Percentiles rank a stretch among this genome's conserved stretches.
Evolutionary conservation across 2,797 vertebrate genomes (phyloP).

Genomic region (Trichosurus vulpecula): DNA sequence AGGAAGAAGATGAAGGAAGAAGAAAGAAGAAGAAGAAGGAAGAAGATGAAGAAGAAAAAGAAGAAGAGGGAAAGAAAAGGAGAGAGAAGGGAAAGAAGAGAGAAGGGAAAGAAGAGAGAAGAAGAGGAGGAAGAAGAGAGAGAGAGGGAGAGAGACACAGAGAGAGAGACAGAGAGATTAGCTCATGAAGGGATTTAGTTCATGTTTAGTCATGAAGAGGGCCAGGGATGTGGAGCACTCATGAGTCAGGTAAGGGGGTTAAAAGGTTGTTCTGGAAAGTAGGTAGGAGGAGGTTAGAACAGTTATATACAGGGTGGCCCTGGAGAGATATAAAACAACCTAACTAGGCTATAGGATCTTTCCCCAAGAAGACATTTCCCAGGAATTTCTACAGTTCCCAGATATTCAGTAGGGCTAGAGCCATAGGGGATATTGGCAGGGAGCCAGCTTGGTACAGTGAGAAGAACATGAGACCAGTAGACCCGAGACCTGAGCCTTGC

Average conservation of each 20-base stretch:
- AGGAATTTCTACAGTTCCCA: neutral
- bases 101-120: too few species aligned
- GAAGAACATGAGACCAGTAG: neutral
- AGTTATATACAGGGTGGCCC: neutral
- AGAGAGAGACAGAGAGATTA: neutral
- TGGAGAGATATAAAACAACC: neutral
- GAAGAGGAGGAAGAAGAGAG: rapidly evolving
- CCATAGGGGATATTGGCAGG: neutral
- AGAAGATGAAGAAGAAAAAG: too few species aligned
- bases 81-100: too few species aligned
- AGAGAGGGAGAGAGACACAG: too few species aligned
- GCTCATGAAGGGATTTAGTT: slow-evolving; percentile 67
- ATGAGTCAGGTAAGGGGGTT: neutral
- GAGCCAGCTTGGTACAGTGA: neutral
- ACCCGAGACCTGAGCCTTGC: neutral
- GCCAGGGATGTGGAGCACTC: slow-evolving; percentile 49
- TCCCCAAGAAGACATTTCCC: neutral
- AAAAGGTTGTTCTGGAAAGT: slow-evolving; percentile 61
- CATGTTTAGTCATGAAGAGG: slow-evolving; percentile 65
- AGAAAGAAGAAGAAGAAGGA: too few species aligned
- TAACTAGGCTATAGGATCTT: neutral
- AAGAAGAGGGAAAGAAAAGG: too few species aligned
- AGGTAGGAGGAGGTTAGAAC: neutral
- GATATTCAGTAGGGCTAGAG: neutral
- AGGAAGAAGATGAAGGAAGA: too few species aligned